Evolutionary conservation across 2,888 invertebrate genomes (phyloP).

Genomic region (Trypoxylon attenuatum): DNA sequence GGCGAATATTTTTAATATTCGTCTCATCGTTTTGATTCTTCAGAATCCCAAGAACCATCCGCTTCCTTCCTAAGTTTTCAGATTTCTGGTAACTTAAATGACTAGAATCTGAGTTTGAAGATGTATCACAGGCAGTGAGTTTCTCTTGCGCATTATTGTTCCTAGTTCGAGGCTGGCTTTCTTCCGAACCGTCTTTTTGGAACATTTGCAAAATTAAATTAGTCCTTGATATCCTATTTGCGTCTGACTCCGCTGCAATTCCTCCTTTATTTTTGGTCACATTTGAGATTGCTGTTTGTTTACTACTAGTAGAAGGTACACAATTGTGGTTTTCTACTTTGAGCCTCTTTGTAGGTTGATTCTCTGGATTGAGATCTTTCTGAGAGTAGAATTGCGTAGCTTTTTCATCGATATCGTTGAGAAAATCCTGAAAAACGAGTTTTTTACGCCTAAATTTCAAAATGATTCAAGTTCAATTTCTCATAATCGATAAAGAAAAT

Average conservation of each 20-base stretch:
- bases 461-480: constrained; percentile 4
- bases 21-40: constrained; percentile 14
- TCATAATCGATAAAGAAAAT: background rate
- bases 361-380: constrained; percentile 19
- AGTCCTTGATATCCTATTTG: constrained; percentile 26
- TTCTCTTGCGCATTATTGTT: too few relatives aligned
- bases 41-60: constrained; percentile 31
- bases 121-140: too few relatives aligned
- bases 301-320: background rate
- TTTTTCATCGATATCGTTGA: constrained; percentile 56
- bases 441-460: too few relatives aligned
- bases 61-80: constrained; percentile 10
- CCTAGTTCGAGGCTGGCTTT: too few relatives aligned
- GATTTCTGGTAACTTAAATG: background rate
- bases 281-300: background rate
- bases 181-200: constrained; percentile 35
- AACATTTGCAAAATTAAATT: constrained; percentile 47
- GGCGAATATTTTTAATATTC: background rate
- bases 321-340: constrained; percentile 15
- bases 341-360: constrained; percentile 26
- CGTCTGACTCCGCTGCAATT: background rate
- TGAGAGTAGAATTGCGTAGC: constrained; percentile 21
- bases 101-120: background rate
- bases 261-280: background rate
- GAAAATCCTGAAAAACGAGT: constrained; percentile 57